phyloP scores from a whole-genome alignment of 2,113 vertebrate genomes.

The Lates calcarifer region DNA sequence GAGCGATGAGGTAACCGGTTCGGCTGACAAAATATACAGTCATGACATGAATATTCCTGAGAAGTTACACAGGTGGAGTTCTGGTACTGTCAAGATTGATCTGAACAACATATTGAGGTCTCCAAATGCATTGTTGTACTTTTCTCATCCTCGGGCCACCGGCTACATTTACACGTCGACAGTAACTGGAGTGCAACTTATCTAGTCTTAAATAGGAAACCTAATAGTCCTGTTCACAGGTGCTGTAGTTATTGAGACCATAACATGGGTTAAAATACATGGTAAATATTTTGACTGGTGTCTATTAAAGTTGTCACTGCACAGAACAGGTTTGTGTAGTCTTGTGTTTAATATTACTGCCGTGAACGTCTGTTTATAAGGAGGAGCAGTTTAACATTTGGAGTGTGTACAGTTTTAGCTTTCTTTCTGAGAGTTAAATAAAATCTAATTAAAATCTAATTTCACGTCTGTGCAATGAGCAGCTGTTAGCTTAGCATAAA shows the following conservation, averaged over 20 bases:
- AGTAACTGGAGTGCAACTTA: neutral
- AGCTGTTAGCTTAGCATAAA: too few relatives aligned
- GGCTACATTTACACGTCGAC: conserved; percentile 12
- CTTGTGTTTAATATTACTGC: neutral
- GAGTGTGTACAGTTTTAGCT: neutral
- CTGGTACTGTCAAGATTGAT: conserved; percentile 16
- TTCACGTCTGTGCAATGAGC: too few relatives aligned
- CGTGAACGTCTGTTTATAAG: neutral
- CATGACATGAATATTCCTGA: conserved; percentile 59
- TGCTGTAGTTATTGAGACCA: neutral
- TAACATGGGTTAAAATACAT: neutral
- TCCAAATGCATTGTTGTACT: conserved; percentile 4
- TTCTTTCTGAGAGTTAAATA: neutral
- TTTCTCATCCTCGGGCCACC: conserved; percentile 10
- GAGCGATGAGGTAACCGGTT: conserved; percentile 33
- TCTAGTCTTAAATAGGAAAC: conserved; percentile 8
- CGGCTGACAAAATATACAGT: neutral
- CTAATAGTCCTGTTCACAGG: neutral
- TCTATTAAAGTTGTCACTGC: neutral
- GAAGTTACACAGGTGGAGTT: conserved; percentile 39
- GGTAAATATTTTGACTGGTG: neutral
- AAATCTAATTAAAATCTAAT: too few relatives aligned
- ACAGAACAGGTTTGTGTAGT: neutral
- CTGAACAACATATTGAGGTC: neutral
- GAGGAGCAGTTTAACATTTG: neutral